Evolutionary conservation across 2,888 invertebrate genomes (phyloP).

Genomic region (Philopedon plagiatum): DNA sequence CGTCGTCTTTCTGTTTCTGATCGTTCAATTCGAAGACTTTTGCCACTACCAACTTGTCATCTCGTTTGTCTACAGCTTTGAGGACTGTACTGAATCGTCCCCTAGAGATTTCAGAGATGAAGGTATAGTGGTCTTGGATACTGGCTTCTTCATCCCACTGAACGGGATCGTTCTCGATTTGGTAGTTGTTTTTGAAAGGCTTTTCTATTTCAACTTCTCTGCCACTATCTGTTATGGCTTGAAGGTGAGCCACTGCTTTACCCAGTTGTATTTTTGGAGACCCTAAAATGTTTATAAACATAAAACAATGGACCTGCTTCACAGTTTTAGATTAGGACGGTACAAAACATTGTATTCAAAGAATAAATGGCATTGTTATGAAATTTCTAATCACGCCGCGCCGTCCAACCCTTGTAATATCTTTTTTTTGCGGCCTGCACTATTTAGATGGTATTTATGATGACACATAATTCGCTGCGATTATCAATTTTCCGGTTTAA

Average conservation of each 20-base stretch:
- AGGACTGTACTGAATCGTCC: conserved; percentile 85
- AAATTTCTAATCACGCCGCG: no score
- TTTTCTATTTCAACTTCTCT: conserved; percentile 77
- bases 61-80: conserved; percentile 83
- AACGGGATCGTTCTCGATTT: conserved; percentile 80
- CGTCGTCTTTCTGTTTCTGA: conserved; percentile 74
- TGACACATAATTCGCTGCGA: no score
- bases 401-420: no score
- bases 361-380: no score
- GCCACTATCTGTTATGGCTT: conserved; percentile 88
- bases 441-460: no score
- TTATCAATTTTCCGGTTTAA: no score
- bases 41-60: conserved; percentile 84
- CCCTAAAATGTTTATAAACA: conserved; percentile 50
- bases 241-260: conserved; percentile 87
- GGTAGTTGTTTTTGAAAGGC: conserved; percentile 79
- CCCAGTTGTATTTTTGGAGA: conserved; percentile 80
- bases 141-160: conserved; percentile 81
- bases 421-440: no score
- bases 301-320: no score
- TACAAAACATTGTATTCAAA: no score
- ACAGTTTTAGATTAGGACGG: no score
- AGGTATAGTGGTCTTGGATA: conserved; percentile 84
- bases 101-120: conserved; percentile 86
- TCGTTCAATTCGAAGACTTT: conserved; percentile 84